These are phyloP conservation scores for Hemiprocne comata DNA, from an alignment of 2,113 vertebrate genomes.

Conservation along the genomic window DNA sequence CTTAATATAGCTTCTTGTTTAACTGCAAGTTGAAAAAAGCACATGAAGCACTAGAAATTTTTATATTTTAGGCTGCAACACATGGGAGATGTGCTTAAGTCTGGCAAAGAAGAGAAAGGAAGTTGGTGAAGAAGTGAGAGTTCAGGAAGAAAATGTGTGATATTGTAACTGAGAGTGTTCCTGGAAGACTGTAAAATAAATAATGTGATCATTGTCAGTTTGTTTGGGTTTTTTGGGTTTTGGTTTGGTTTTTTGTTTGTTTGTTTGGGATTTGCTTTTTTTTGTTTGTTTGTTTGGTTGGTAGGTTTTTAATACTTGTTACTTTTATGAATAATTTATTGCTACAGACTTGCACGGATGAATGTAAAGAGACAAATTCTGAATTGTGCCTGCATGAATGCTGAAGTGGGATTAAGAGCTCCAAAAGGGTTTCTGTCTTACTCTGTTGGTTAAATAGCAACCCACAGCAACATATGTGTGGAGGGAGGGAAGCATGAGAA, in stretches of 20 bases:
- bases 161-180: neutral
- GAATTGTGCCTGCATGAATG: neutral
- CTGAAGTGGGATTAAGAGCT: neutral
- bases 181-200: neutral
- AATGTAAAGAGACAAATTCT: neutral
- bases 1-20: neutral
- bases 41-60: neutral
- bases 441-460: neutral
- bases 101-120: neutral
- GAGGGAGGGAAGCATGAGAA: neutral
- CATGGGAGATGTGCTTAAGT: neutral
- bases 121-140: neutral
- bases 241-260: too few species aligned
- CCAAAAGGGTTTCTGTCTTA: neutral
- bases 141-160: neutral
- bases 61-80: neutral
- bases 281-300: too few species aligned
- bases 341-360: neutral
- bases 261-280: too few species aligned
- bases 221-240: too few species aligned
- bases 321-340: neutral
- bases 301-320: neutral
- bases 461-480: neutral
- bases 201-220: neutral
- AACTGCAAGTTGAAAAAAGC: neutral